phyloP scores from a whole-genome alignment of 2,113 vertebrate genomes.

The Conger conger region DNA sequence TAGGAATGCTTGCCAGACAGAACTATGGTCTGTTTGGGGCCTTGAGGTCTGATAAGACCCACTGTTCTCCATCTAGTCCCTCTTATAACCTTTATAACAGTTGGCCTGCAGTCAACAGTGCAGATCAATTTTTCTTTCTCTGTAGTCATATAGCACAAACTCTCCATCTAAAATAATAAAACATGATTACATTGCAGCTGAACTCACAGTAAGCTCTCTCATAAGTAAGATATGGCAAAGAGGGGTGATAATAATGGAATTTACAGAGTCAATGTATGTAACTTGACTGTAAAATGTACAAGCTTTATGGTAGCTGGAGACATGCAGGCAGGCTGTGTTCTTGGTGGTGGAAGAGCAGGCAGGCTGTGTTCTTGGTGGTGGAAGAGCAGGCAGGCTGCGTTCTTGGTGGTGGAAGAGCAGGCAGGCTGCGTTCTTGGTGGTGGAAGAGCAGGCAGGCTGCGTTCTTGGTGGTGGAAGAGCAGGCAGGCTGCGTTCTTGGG shows the following conservation, averaged over 20 bases:
- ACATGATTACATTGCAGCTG: not conserved
- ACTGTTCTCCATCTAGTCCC: not conserved
- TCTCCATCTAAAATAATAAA: not conserved
- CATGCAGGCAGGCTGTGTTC: too few species aligned
- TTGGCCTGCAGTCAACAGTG: not conserved
- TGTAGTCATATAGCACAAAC: not conserved
- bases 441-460: too few species aligned
- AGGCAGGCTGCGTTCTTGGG: not conserved
- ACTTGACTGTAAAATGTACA: not conserved
- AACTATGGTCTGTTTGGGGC: constrained; percentile 7
- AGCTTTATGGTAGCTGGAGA: not conserved
- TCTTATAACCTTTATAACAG: not conserved
- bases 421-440: too few species aligned
- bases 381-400: too few species aligned
- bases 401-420: too few species aligned
- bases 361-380: too few species aligned
- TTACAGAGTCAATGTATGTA: not conserved
- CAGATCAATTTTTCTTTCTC: not conserved
- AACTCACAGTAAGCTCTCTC: not conserved
- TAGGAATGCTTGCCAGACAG: constrained; percentile 44
- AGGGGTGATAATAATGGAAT: not conserved
- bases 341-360: too few species aligned
- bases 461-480: not conserved
- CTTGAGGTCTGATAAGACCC: not conserved
- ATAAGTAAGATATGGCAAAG: not conserved